Base-by-base conservation (phyloP, 92 coral and sea anemone species). In the Anthopleura xanthogrammica region DNA sequence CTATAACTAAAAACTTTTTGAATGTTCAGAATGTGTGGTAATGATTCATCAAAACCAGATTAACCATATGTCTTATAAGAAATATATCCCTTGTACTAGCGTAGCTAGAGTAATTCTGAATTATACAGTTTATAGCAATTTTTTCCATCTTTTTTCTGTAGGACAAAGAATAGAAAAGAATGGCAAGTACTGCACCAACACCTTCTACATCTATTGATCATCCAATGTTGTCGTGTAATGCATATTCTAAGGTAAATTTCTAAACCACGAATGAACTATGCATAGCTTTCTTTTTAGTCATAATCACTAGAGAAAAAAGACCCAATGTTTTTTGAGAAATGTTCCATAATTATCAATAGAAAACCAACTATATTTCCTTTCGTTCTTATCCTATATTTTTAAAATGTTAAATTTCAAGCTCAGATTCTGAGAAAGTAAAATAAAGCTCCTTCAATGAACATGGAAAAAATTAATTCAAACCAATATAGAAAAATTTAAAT, bases 161-260 rank as follows among this genome's bases (percentile, higher is more conserved):
- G 80, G 80, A 76, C 43, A 76, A 76, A 57, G 74, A 80, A 24
- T 62, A 70, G 4, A 72, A 76, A 76, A 72, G 82, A 52, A 85
- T 85, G 88, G 76, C 88, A 29, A 85, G 88, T 24, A 85, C 88
- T 12, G 88, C 88, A 4, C 81, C 82, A 20, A 79, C 83, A 12
- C 75, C 93, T 1, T 72, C 89, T 52, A 62, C 93, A 40, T 11
- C 91, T 17, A 66, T 90, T 74, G 91, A 90, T 70, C 89, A 90
- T 79, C 83, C 89, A 74, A 60, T 75, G 70, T 56, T 88, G 42
- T 74, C 91, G 80, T 90, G 93, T 85, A 87, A 80, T 65, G 75
- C 84, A 46, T 84, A 84, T 64, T 60, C 87, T 58, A 90, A 87
- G 91, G 93, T 90, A 66, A 80, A 83, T 16, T 29, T 8, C 60